Percentiles rank a stretch among this genome's conserved stretches.
phyloP scores from a whole-genome alignment of 2,888 invertebrate genomes.

The Leuctra nigra region DNA sequence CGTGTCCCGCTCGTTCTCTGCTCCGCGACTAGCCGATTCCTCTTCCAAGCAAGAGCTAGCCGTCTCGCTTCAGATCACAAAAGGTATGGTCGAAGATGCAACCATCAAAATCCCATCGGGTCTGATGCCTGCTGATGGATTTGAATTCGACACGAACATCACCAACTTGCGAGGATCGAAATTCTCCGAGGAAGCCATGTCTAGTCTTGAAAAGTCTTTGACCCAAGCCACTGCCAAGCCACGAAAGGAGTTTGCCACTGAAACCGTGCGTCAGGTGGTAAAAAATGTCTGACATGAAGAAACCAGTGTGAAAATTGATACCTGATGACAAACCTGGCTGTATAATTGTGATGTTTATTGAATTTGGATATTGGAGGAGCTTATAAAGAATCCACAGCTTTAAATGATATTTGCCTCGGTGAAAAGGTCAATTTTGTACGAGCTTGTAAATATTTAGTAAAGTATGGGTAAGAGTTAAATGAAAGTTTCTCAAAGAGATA shows the following conservation, averaged over 20 bases:
- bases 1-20: slow-evolving; percentile 57
- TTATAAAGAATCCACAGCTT: too few species aligned
- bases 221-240: slow-evolving; percentile 18
- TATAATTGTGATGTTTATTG: too few species aligned
- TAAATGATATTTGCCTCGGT: too few species aligned
- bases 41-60: slow-evolving; percentile 44
- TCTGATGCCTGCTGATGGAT: slow-evolving; percentile 48
- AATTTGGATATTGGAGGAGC: too few species aligned
- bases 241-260: slow-evolving; percentile 52
- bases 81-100: slow-evolving; percentile 59
- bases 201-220: slow-evolving; percentile 47
- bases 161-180: slow-evolving; percentile 58
- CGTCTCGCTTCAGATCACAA: slow-evolving; percentile 57
- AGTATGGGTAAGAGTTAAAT: too few species aligned
- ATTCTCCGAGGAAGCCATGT: slow-evolving; percentile 57
- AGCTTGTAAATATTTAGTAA: too few species aligned
- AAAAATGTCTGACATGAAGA: slow-evolving; percentile 41
- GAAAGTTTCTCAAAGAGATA: too few species aligned
- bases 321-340: too few species aligned
- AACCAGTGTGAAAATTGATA: too few species aligned
- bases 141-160: slow-evolving; percentile 57
- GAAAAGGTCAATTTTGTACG: too few species aligned
- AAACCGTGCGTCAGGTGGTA: slow-evolving; percentile 56
- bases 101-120: slow-evolving; percentile 57
- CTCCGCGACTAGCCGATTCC: slow-evolving; percentile 39